Conservation (phyloP, 2,888 invertebrate species). For the Heterodera filipjevi region DNA sequence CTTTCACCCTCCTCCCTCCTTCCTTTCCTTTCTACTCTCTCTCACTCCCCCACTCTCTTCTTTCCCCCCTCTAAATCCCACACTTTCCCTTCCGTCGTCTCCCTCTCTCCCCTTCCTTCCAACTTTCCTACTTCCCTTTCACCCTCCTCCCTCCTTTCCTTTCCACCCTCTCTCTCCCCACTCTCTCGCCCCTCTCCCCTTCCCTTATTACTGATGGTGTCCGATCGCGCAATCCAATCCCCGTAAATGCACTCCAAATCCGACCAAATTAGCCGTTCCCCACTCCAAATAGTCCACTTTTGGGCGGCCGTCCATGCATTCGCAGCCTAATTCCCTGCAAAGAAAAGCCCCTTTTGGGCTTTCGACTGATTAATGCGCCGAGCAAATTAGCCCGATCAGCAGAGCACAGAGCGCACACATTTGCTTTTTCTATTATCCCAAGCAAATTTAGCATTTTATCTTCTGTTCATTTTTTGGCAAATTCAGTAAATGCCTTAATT, state of each 20-base stretch:
- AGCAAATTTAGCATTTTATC: background rate
- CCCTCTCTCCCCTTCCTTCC: background rate
- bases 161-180: background rate
- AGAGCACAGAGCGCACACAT: background rate
- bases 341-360: background rate
- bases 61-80: background rate
- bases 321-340: background rate
- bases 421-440: background rate
- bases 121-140: background rate
- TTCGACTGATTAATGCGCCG: background rate
- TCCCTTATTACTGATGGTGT: background rate
- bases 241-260: conserved; percentile 1
- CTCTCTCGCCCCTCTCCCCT: background rate
- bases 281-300: background rate
- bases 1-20: background rate
- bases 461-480: background rate
- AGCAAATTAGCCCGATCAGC: conserved; percentile 1
- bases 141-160: too few species aligned
- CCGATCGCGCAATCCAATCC: conserved; percentile 4
- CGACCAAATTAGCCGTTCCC: conserved; percentile 2
- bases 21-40: background rate
- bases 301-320: background rate
- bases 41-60: background rate
- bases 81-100: background rate
- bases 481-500: too few species aligned